Evolutionary conservation across 2,113 vertebrate species (phyloP), one percentile per base, ranked within the genome.

Genomic region (Mus pahari): DNA sequence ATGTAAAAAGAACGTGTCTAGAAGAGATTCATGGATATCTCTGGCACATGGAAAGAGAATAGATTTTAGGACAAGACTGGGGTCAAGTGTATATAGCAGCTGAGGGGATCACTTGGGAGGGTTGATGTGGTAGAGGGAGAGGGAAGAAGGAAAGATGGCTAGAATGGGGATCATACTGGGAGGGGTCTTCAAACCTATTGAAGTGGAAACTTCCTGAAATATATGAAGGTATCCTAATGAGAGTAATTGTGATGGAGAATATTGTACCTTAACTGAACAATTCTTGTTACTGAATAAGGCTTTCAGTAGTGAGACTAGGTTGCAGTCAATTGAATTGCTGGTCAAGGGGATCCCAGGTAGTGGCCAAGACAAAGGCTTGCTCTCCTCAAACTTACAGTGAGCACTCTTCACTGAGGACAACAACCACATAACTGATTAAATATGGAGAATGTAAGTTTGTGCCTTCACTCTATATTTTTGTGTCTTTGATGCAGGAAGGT

Each of bases 81-180:
- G 3, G 71, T 3, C 7, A 73, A 1, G 3, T 39, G 3, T 1
- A 8, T 19, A 39, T 39, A 17, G n/a, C 17, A 20, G 36, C 8
- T 73, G n/a, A 17, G n/a, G n/a, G 7, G 8, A 73, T 73, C 17
- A 73, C 8, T 14, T 73, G 20, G 6, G 3, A 36, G n/a, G n/a
- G 19, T n/a, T 22, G 8, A 39, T 71, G 33, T 16, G 14, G 19
- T 73, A 17, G n/a, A 39, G 8, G 20, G n/a, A 73, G 36, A 22
- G 3, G 8, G 1, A 7, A 19, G 13, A 58, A 6, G 36, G 7
- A 71, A 71, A 39, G 7, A 39, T 33, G 7, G 70, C 17, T 73
- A 19, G 19, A 73, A 20, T 73, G 7, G 7, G n/a, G 19, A 39
- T 22, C 70, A 73, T 39, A 14, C 39, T n/a, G 16, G 1, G 19